A percentile compares a stretch with the other conserved stretches of the same genome.
Evolutionary conservation across 2,888 invertebrate genomes (phyloP).

Genomic region (Drosophila limbata): DNA sequence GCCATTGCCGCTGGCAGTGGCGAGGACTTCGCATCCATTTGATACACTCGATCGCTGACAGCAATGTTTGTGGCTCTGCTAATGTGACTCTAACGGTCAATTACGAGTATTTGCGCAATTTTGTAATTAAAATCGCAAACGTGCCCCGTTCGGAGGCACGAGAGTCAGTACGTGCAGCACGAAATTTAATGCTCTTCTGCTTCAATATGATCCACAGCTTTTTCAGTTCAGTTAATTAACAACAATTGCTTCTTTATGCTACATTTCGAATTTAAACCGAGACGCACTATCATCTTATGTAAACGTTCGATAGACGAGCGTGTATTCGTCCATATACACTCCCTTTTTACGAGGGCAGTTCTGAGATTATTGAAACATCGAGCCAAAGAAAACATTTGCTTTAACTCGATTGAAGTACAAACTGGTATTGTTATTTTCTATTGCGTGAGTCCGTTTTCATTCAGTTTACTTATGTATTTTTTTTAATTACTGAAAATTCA

Average conservation of each 20-base stretch:
- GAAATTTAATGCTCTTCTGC: conserved; percentile 10
- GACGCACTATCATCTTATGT: conserved; percentile 25
- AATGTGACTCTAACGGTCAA: conserved; percentile 63
- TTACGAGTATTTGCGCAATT: conserved; percentile 63
- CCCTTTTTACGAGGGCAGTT: neutral
- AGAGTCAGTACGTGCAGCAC: conserved; percentile 32
- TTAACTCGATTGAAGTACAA: too few species aligned
- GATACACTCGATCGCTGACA: conserved; percentile 65
- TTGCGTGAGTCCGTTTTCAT: too few species aligned
- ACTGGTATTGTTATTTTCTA: neutral
- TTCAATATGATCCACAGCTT: neutral
- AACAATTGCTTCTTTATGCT: conserved; percentile 41
- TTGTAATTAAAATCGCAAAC: conserved; percentile 62
- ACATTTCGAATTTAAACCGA: conserved; percentile 32
- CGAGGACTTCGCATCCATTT: conserved; percentile 45
- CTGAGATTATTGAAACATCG: neutral
- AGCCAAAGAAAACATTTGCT: neutral
- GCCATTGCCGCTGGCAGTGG: conserved; percentile 1
- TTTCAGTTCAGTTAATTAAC: conserved; percentile 38
- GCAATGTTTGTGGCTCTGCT: conserved; percentile 58
- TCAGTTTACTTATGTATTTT: too few species aligned
- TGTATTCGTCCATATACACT: neutral
- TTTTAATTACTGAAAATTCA: too few species aligned
- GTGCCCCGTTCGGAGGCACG: conserved; percentile 35
- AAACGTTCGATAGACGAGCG: neutral